A percentile compares a stretch with the other conserved stretches of the same genome.
phyloP scores from a whole-genome alignment of 1,140 invertebrate species.

The Drosophila sucinea region DNA sequence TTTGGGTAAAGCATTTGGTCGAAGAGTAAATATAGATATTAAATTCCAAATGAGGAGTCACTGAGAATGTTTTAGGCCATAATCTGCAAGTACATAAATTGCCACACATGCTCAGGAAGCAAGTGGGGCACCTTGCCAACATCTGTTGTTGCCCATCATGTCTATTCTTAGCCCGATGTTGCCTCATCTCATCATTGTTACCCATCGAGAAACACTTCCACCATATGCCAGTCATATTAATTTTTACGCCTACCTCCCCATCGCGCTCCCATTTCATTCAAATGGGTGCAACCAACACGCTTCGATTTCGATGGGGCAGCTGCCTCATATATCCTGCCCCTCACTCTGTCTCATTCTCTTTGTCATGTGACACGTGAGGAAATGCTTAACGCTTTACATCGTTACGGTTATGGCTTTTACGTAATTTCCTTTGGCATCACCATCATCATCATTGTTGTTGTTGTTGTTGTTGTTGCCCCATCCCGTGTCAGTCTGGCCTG shows the following conservation, averaged over 20 bases:
- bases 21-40: neutral
- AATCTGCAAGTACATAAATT: slow-evolving; percentile 10
- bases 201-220: slow-evolving; percentile 59
- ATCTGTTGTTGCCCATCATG: slow-evolving; percentile 44
- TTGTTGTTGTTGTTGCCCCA: slow-evolving; percentile 5
- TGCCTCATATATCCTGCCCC: slow-evolving; percentile 29
- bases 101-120: slow-evolving; percentile 8
- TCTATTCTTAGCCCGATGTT: slow-evolving; percentile 64
- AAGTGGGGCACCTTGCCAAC: slow-evolving; percentile 21
- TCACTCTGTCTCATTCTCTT: slow-evolving; percentile 17
- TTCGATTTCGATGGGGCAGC: slow-evolving; percentile 46
- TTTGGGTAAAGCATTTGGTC: neutral
- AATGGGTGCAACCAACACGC: neutral
- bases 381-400: slow-evolving; percentile 46
- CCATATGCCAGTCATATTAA: slow-evolving; percentile 74
- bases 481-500: neutral
- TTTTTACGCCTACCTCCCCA: slow-evolving; percentile 53
- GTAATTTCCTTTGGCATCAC: slow-evolving; percentile 60
- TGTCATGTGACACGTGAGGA: slow-evolving; percentile 58
- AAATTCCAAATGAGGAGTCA: neutral
- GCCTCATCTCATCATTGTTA: slow-evolving; percentile 47
- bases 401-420: slow-evolving; percentile 74
- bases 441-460: slow-evolving; percentile 38
- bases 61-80: neutral
- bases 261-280: neutral